These are phyloP conservation scores for Acrocephalus arundinaceus DNA, from an alignment of 2,113 vertebrate species.

Conservation along the genomic window DNA sequence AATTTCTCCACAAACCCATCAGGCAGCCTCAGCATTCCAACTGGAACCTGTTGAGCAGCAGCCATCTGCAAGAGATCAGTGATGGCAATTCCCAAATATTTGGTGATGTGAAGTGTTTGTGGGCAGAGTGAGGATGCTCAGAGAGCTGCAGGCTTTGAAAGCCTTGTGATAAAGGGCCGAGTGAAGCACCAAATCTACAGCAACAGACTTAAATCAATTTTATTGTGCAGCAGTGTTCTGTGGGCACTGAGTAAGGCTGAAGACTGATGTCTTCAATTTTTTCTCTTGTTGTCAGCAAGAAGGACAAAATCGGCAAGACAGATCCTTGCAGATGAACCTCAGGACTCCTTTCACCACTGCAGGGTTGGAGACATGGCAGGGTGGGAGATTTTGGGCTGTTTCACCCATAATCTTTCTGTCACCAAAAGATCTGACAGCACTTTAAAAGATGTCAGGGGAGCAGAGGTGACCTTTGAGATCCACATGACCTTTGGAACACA, in stretches of 20 bases:
- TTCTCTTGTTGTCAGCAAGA: neutral
- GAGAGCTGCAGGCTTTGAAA: neutral
- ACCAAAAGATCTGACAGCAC: neutral
- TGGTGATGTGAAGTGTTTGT: neutral
- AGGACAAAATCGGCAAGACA: neutral
- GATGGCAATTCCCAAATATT: neutral
- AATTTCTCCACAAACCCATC: neutral
- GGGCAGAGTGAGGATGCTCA: neutral
- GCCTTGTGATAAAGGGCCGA: neutral
- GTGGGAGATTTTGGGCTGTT: neutral
- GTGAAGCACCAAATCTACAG: neutral
- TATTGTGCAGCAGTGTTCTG: neutral
- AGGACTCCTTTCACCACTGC: neutral
- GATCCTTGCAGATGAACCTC: neutral
- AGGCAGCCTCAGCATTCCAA: neutral
- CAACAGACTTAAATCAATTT: conserved; percentile 28
- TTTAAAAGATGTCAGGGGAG: neutral
- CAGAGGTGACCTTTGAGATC: neutral
- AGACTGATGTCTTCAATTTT: conserved; percentile 24
- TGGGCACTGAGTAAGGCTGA: neutral
- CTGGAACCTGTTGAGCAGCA: neutral
- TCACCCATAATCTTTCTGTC: neutral
- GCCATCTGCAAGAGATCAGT: neutral
- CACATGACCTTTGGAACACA: neutral
- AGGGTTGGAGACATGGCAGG: rapidly evolving